phyloP scores from a whole-genome alignment of 2,888 invertebrate species.

The Nymphalis polychloros region DNA sequence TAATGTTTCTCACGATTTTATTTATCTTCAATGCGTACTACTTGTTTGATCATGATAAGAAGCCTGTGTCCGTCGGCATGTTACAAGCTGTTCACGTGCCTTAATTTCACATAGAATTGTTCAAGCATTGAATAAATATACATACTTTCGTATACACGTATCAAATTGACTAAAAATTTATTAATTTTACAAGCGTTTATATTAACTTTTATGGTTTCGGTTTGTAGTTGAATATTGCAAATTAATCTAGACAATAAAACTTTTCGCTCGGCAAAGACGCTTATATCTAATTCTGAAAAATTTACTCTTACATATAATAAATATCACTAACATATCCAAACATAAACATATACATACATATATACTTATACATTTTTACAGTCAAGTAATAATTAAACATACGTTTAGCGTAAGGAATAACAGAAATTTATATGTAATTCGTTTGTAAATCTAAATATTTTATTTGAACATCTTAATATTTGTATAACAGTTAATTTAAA shows the following conservation, averaged over 20 bases:
- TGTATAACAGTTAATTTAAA: constrained; percentile 5
- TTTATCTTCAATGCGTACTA: not conserved
- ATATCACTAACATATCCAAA: no score
- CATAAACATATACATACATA: no score
- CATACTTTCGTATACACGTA: not conserved
- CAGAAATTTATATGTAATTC: not conserved
- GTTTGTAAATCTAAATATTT: not conserved
- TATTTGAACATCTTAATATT: not conserved
- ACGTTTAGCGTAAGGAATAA: not conserved
- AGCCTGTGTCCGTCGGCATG: not conserved
- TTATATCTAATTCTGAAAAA: no score
- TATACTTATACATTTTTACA: no score
- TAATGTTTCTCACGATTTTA: not conserved
- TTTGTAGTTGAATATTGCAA: no score
- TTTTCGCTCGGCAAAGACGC: no score
- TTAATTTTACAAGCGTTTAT: no score
- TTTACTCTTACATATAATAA: no score
- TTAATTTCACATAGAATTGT: not conserved
- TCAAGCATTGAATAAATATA: not conserved
- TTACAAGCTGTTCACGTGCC: not conserved
- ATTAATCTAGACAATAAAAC: no score
- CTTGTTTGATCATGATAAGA: not conserved
- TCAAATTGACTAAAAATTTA: no score
- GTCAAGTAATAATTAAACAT: no score
- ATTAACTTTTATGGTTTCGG: no score